phyloP scores from a whole-genome alignment of 2,888 invertebrate genomes.

The Sarcophaga subvicina region DNA sequence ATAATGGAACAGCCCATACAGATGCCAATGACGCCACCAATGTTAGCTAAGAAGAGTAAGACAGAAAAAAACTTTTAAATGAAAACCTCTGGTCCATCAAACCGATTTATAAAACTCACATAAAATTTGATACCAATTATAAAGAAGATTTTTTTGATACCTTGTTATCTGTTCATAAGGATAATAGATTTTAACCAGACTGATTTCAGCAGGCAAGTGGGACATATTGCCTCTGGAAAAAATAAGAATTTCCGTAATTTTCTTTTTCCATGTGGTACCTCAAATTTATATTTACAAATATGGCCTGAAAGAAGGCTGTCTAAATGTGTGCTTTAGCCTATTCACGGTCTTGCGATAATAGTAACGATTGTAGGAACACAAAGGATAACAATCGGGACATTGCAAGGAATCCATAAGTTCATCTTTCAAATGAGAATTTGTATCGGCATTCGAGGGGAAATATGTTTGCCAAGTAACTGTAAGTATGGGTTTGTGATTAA shows the following conservation, averaged over 20 bases:
- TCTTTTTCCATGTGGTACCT: too few relatives aligned
- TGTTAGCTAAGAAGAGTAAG: slow-evolving; percentile 72
- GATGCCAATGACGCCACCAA: slow-evolving; percentile 78
- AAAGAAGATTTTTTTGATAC: slow-evolving; percentile 74
- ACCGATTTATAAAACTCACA: slow-evolving; percentile 71
- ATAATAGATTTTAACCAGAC: slow-evolving; percentile 73
- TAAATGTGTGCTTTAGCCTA: slow-evolving; percentile 39
- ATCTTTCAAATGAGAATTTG: slow-evolving; percentile 49
- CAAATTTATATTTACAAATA: slow-evolving; percentile 67
- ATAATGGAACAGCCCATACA: slow-evolving; percentile 79
- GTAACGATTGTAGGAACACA: slow-evolving; percentile 74
- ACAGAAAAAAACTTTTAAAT: background rate
- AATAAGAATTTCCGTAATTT: too few relatives aligned
- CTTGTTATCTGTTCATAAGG: slow-evolving; percentile 63
- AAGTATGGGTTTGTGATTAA: background rate
- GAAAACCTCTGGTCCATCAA: background rate
- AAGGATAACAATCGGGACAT: slow-evolving; percentile 74
- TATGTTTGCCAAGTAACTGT: slow-evolving; percentile 71
- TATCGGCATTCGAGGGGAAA: slow-evolving; percentile 40
- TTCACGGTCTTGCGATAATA: slow-evolving; percentile 68
- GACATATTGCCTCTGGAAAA: slow-evolving; percentile 38
- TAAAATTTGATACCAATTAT: slow-evolving; percentile 76
- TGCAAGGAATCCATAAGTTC: slow-evolving; percentile 66
- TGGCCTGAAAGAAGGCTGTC: slow-evolving; percentile 11
- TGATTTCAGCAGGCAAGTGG: slow-evolving; percentile 40